Evolutionary conservation across 2,888 invertebrate genomes (phyloP), one percentile per base, ranked within the genome.

Genomic region (Amorpha juglandis): DNA sequence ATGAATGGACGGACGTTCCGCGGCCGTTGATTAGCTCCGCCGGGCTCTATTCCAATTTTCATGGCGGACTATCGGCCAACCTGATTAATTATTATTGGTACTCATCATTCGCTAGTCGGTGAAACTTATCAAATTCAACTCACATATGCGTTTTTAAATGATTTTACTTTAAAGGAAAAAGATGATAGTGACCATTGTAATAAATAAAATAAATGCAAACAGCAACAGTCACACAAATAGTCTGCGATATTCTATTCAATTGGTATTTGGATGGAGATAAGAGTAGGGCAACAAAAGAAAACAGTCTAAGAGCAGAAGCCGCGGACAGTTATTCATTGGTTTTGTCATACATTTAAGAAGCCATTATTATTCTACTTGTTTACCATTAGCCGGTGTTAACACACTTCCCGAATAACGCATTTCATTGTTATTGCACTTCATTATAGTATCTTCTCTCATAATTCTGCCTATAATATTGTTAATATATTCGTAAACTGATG

Each of bases 1-100:
- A 89, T 89, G 87, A 88, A 88, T 88, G 83, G 79, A 76, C 75
- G 76, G 65, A 67, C 75, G 76, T 76, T 82, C 73, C 83, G 79
- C 82, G 83, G 82, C 76, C 81, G 79, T 86, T 88, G 87, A 89
- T 90, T 90, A 88, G 87, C 78, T 75, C 70, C 79, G 81, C 79
- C 78, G 79, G 80, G 83, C 82, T 84, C 80, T 83, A 87, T 86
- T 89, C 86, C 88, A 88, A 91, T 89, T 90, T 90, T 86, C 87
- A 88, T 86, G 81, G 80, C 79, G 79, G 77, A 80, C 77, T 78
- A 73, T 83, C 81, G 78, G 78, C 76, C 78, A 76, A 74, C 79
- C 86, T 86, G 89, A 90, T 90, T 89, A 88, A 87, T 88, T 88
- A 86, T 84, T 89, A 85, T 88, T 85, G 84, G 73, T 58, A 58